Conservation (phyloP, 2,797 vertebrate species). For the Microhierax caerulescens region DNA sequence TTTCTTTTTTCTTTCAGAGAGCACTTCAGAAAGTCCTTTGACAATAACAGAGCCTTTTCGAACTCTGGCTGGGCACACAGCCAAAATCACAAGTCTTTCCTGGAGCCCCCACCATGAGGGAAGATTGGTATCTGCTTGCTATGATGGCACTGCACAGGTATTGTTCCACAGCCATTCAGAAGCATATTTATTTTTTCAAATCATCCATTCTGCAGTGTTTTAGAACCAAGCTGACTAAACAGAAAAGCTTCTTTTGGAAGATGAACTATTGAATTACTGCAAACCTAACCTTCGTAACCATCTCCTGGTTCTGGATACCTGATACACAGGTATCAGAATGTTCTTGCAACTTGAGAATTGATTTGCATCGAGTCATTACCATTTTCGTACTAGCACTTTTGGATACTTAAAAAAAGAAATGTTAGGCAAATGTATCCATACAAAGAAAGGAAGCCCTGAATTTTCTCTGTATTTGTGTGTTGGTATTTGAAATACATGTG, state of each 20-base stretch:
- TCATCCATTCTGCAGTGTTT: background rate
- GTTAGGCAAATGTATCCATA: background rate
- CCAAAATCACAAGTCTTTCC: conserved; percentile 89
- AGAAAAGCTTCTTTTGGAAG: background rate
- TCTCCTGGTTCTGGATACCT: background rate
- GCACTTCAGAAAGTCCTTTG: conserved; percentile 75
- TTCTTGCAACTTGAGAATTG: background rate
- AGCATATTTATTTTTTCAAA: background rate
- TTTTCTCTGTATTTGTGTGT: background rate
- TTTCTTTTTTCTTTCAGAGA: conserved; percentile 75
- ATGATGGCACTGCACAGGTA: conserved; percentile 95
- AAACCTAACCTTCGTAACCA: background rate
- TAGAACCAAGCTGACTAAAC: background rate
- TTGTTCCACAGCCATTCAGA: background rate
- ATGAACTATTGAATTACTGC: background rate
- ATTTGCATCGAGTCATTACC: background rate
- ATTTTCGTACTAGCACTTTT: background rate
- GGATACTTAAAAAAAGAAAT: background rate
- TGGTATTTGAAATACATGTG: background rate
- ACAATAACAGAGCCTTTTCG: conserved; percentile 88
- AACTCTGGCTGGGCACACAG: conserved; percentile 89
- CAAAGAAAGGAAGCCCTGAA: background rate
- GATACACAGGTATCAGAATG: background rate
- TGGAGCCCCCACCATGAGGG: conserved; percentile 95
- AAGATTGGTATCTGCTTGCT: conserved; percentile 87